A percentile compares a stretch with the other conserved stretches of the same genome.
Evolutionary conservation across 1,140 invertebrate species (phyloP).

Genomic region (Heliconius nattereri): DNA sequence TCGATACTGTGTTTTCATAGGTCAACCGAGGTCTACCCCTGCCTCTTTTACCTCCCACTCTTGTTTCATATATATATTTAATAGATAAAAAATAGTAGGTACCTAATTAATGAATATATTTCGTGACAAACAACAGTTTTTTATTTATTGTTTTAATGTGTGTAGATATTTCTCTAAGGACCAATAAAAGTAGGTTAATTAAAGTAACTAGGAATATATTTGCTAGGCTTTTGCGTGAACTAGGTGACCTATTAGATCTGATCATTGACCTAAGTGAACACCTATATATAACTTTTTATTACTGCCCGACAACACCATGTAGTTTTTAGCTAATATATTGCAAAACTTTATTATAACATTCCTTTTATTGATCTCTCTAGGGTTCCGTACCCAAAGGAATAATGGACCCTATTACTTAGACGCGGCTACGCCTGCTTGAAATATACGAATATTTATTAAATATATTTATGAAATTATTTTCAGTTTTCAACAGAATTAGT

Average conservation of each 20-base stretch:
- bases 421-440: too few species aligned
- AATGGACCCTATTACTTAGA: too few species aligned
- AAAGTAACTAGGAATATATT: background rate
- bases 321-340: background rate
- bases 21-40: too few species aligned
- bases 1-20: too few species aligned
- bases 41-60: too few species aligned
- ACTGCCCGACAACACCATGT: background rate
- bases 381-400: too few species aligned
- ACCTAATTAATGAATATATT: background rate
- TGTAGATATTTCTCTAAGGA: constrained; percentile 1
- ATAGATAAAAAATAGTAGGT: background rate
- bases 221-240: constrained; percentile 7
- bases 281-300: constrained; percentile 6
- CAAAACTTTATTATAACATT: too few species aligned
- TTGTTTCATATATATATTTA: too few species aligned
- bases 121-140: constrained; percentile 6
- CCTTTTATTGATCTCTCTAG: too few species aligned
- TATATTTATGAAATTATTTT: too few species aligned
- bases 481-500: too few species aligned
- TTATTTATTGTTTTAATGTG: background rate
- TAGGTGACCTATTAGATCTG: constrained; percentile 2
- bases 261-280: constrained; percentile 12
- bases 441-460: too few species aligned
- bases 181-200: background rate